Conservation (phyloP, 30 jellyfish, hydroid and myxozoan species). For the Phacellophora camtschatica region DNA sequence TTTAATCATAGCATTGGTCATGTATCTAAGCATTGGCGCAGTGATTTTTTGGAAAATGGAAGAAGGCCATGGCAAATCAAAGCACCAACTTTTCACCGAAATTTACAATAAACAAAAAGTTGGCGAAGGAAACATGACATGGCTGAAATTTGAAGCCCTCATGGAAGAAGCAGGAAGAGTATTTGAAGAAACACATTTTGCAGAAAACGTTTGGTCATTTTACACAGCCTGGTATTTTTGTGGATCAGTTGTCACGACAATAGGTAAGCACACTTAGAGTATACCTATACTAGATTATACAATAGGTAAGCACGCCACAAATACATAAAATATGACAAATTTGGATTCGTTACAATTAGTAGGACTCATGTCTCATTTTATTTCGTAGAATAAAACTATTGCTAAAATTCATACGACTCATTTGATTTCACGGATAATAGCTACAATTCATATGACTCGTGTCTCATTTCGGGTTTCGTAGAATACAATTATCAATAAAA, state of each 20-base stretch:
- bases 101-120: conserved; percentile 2
- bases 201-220: conserved; percentile 40
- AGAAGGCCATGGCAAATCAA: conserved; percentile 8
- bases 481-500: no score
- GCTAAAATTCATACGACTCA: no score
- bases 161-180: conserved; percentile 5
- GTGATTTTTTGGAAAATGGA: conserved; percentile 64
- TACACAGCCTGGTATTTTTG: conserved; percentile 62
- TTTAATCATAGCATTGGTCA: conserved; percentile 25
- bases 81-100: background rate
- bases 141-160: background rate
- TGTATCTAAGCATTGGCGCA: conserved; percentile 62
- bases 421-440: no score
- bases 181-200: conserved; percentile 35
- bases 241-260: conserved; percentile 80
- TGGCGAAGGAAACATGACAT: conserved; percentile 11
- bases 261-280: conserved; percentile 49
- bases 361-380: no score
- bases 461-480: no score
- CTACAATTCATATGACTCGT: no score
- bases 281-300: no score
- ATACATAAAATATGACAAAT: background rate
- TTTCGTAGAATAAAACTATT: no score
- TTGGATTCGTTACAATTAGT: background rate
- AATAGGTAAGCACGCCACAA: no score